A percentile compares a stretch with the other conserved stretches of the same genome.
These are phyloP conservation scores for Lordiphosa mommai DNA, from an alignment of 1,140 invertebrate species.

Conservation along the genomic window DNA sequence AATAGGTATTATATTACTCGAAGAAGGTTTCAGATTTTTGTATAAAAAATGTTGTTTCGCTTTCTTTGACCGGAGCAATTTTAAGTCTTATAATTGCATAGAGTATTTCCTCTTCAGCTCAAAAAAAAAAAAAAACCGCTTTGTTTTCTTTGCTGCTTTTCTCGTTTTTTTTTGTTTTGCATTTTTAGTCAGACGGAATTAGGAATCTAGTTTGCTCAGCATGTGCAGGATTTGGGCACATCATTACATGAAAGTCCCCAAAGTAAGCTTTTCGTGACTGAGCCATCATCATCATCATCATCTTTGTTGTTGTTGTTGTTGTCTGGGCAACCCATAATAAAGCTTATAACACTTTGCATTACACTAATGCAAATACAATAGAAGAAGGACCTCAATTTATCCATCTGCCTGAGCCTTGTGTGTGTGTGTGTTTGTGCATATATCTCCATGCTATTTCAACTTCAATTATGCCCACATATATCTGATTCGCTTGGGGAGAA, in stretches of 20 bases:
- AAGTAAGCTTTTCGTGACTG: slow-evolving; percentile 45
- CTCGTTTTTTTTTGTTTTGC: no score
- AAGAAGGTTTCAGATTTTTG: no score
- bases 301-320: slow-evolving; percentile 3
- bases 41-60: no score
- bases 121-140: no score
- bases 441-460: slow-evolving; percentile 33
- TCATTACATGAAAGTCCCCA: slow-evolving; percentile 71
- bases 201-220: slow-evolving; percentile 37
- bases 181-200: slow-evolving; percentile 25
- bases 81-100: no score
- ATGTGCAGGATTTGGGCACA: slow-evolving; percentile 64
- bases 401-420: neutral
- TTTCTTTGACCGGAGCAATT: no score
- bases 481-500: slow-evolving; percentile 33
- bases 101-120: no score
- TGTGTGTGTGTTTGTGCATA: neutral
- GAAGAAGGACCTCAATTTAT: slow-evolving; percentile 6
- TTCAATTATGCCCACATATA: slow-evolving; percentile 70
- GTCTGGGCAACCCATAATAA: slow-evolving; percentile 61
- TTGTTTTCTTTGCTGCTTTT: neutral
- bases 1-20: no score
- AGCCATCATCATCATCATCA: slow-evolving; percentile 21
- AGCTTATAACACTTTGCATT: slow-evolving; percentile 78
- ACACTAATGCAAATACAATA: slow-evolving; percentile 77